Percentiles rank a stretch among this genome's conserved stretches.
Evolutionary conservation across 2,888 invertebrate genomes (phyloP).

Genomic region (Oeneis ivallda): DNA sequence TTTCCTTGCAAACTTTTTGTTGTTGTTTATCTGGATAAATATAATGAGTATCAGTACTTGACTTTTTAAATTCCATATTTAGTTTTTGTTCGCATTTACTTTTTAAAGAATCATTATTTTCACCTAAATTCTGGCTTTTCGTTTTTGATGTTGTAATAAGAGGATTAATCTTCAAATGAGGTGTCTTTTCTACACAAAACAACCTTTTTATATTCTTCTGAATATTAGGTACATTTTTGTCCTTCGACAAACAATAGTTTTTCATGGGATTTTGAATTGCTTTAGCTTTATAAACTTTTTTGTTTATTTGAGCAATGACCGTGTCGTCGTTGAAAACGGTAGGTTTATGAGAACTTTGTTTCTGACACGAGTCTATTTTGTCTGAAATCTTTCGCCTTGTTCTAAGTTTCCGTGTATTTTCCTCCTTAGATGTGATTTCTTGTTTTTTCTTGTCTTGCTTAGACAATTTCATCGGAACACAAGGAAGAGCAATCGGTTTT

Average conservation of each 20-base stretch:
- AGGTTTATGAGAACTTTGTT: background rate
- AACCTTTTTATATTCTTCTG: background rate
- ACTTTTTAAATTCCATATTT: background rate
- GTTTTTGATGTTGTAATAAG: background rate
- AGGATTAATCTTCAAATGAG: slow-evolving; percentile 4
- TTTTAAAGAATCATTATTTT: background rate
- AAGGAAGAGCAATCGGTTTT: slow-evolving; percentile 59
- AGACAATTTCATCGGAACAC: slow-evolving; percentile 45
- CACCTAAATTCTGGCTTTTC: background rate
- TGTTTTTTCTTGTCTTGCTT: slow-evolving; percentile 10
- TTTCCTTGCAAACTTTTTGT: background rate
- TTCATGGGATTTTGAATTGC: background rate
- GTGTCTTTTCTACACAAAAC: background rate
- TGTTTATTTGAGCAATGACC: background rate
- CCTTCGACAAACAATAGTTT: background rate
- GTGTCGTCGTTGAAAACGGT: background rate
- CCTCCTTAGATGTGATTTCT: background rate
- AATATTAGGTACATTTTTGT: background rate
- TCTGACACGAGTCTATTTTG: background rate
- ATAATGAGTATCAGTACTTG: background rate
- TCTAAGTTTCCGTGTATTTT: background rate
- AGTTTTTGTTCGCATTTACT: background rate
- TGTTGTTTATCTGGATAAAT: background rate
- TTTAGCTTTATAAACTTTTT: background rate
- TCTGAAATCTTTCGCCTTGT: background rate